phyloP scores from a whole-genome alignment of 92 coral and sea anemone species.

The Anthopleura xanthogrammica region DNA sequence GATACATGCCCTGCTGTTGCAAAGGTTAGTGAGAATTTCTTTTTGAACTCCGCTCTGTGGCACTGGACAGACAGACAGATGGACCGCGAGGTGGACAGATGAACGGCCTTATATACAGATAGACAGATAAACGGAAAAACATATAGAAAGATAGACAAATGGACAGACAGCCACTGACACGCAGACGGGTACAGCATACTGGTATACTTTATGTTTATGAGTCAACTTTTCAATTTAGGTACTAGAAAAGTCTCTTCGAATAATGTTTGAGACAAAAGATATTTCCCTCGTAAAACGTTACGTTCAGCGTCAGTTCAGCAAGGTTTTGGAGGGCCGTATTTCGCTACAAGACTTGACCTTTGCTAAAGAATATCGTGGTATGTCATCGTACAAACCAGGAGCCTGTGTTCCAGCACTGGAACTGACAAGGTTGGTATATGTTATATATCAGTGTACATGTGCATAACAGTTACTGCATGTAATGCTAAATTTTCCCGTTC shows the following conservation, averaged over 20 bases:
- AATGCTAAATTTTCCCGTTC: background rate
- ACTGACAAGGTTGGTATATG: slow-evolving; percentile 66
- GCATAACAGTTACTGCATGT: too few relatives aligned
- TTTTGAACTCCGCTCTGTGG: too few relatives aligned
- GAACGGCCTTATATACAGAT: too few relatives aligned
- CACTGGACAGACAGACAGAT: too few relatives aligned
- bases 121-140: too few relatives aligned
- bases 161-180: too few relatives aligned
- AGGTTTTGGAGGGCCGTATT: slow-evolving; percentile 84
- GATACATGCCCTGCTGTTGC: slow-evolving; percentile 97
- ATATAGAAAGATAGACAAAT: too few relatives aligned
- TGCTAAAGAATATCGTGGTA: slow-evolving; percentile 97
- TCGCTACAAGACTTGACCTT: slow-evolving; percentile 88
- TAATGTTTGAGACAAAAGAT: slow-evolving; percentile 84
- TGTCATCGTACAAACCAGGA: slow-evolving; percentile 88
- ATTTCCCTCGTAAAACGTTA: slow-evolving; percentile 82
- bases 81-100: too few relatives aligned
- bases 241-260: slow-evolving; percentile 85
- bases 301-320: slow-evolving; percentile 92
- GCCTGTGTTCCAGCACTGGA: slow-evolving; percentile 98
- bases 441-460: too few relatives aligned
- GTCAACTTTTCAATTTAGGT: slow-evolving; percentile 33
- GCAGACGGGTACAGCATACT: too few relatives aligned
- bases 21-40: slow-evolving; percentile 47
- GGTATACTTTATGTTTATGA: too few relatives aligned